Percentiles rank a stretch among this genome's conserved stretches.
Evolutionary conservation across 2,797 vertebrate species (phyloP).

Genomic region (Menidia menidia): DNA sequence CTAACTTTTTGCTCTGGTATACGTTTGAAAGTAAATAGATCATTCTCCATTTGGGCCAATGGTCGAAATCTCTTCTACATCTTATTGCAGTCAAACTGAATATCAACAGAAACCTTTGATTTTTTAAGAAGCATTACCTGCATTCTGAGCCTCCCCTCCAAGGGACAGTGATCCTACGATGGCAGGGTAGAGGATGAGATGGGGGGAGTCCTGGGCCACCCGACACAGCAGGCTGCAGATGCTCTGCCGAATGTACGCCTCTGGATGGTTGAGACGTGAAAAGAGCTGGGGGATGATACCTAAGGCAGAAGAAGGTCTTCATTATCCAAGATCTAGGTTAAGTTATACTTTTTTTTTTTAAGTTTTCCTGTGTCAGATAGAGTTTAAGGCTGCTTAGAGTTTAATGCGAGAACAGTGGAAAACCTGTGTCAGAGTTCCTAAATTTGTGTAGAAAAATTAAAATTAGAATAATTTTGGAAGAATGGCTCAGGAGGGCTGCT

Average conservation of each 20-base stretch:
- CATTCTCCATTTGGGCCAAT: not conserved
- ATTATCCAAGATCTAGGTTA: not conserved
- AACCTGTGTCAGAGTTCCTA: not conserved
- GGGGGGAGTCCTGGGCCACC: conserved; percentile 97
- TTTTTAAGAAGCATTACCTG: conserved; percentile 79
- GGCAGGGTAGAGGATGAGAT: conserved; percentile 96
- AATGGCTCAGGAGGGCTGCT: too few relatives aligned
- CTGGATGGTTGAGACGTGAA: conserved; percentile 96
- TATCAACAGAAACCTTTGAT: too few relatives aligned
- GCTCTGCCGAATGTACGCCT: conserved; percentile 96
- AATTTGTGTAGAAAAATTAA: too few relatives aligned
- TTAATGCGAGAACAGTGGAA: not conserved
- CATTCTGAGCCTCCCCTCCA: conserved; percentile 92
- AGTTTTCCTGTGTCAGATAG: not conserved
- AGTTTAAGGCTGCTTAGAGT: too few relatives aligned
- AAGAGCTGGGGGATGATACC: conserved; percentile 99
- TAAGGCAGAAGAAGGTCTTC: conserved; percentile 49
- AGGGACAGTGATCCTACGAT: conserved; percentile 97
- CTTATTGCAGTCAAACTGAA: too few relatives aligned
- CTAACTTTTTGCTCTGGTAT: too few relatives aligned
- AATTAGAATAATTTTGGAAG: too few relatives aligned
- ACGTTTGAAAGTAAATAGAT: too few relatives aligned
- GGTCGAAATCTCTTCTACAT: too few relatives aligned
- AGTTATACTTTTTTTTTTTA: not conserved
- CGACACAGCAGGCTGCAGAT: conserved; percentile 97